phyloP scores from a whole-genome alignment of 2,113 vertebrate genomes.

The Leucosticte australis region DNA sequence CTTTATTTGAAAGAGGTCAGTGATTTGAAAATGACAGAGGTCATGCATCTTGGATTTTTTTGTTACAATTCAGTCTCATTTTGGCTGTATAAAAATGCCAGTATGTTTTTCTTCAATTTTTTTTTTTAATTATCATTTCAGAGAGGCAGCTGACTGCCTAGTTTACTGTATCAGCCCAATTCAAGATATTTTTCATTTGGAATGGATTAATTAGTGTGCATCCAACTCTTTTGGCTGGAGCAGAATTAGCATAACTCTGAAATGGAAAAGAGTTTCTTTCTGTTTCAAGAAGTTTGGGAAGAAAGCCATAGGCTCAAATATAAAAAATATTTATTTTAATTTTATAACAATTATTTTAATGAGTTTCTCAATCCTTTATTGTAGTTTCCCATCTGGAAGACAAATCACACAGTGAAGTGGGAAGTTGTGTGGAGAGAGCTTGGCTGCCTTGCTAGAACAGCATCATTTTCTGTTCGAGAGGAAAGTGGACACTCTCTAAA shows the following conservation, averaged over 20 bases:
- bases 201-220: neutral
- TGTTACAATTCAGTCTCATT: neutral
- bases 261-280: neutral
- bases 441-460: slow-evolving; percentile 89
- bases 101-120: neutral
- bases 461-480: slow-evolving; percentile 91
- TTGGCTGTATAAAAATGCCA: neutral
- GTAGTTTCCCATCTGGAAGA: slow-evolving; percentile 90
- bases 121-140: neutral
- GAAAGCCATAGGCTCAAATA: neutral
- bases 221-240: neutral
- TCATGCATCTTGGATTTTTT: neutral
- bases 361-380: neutral
- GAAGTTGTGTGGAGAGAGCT: slow-evolving; percentile 95
- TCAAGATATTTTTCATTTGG: neutral
- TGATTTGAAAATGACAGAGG: neutral
- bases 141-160: neutral
- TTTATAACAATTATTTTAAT: neutral
- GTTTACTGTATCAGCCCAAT: neutral
- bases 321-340: neutral
- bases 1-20: neutral
- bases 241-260: neutral
- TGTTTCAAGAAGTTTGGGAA: neutral
- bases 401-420: slow-evolving; percentile 91
- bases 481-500: slow-evolving; percentile 96